A percentile compares a stretch with the other conserved stretches of the same genome.
Conservation (phyloP, 2,888 invertebrate species). For the Leucophenga maculata region DNA sequence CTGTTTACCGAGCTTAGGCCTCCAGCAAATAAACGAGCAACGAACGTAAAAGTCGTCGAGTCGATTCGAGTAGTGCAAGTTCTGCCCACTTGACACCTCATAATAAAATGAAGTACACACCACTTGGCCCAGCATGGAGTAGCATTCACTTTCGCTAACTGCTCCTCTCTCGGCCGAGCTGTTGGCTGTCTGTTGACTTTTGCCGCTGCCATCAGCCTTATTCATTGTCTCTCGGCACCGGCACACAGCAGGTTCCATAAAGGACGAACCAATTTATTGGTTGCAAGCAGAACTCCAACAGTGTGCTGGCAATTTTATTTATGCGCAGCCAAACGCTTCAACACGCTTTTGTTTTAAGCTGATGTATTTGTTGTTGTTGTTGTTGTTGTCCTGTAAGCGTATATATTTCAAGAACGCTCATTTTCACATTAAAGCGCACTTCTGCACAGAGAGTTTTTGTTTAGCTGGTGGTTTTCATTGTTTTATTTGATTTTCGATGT, state of each 20-base stretch:
- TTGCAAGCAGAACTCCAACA: neutral
- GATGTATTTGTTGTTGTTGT: constrained; percentile 31
- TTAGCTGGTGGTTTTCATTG: constrained; percentile 37
- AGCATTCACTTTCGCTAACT: constrained; percentile 26
- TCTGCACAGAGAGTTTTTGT: constrained; percentile 21
- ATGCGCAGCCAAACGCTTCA: constrained; percentile 17
- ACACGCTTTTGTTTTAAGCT: constrained; percentile 15
- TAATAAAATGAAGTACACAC: constrained; percentile 69
- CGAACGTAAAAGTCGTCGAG: constrained; percentile 51
- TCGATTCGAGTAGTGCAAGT: constrained; percentile 42
- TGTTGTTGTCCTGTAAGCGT: constrained; percentile 35
- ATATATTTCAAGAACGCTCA: constrained; percentile 59
- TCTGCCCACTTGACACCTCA: constrained; percentile 68
- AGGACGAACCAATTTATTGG: neutral
- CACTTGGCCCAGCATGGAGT: constrained; percentile 46
- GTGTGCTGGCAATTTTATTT: constrained; percentile 15
- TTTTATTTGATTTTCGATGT: constrained; percentile 21
- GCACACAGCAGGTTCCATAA: neutral
- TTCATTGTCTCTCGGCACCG: neutral
- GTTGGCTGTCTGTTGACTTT: constrained; percentile 17
- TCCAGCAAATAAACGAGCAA: constrained; percentile 46
- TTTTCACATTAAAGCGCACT: constrained; percentile 13
- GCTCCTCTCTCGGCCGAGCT: constrained; percentile 11
- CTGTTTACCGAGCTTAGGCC: constrained; percentile 13
- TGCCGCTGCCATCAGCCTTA: neutral